Conservation (phyloP, 2,113 vertebrate species). For the Pygoscelis adeliae region DNA sequence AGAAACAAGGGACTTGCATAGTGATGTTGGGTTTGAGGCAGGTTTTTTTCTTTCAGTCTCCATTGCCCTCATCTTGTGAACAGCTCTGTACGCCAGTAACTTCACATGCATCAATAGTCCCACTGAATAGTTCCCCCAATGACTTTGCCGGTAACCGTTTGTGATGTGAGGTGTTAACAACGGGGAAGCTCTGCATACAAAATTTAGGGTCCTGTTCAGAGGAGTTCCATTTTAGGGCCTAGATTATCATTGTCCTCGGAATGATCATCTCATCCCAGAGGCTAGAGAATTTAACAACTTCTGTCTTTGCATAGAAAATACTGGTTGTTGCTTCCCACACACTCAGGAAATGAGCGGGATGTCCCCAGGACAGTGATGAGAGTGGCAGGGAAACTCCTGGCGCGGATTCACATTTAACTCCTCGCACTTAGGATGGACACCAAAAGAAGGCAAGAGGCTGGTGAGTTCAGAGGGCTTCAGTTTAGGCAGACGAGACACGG, state of each 20-base stretch:
- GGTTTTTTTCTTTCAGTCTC: background rate
- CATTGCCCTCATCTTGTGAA: background rate
- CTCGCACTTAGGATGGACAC: background rate
- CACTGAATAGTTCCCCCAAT: background rate
- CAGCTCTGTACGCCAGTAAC: background rate
- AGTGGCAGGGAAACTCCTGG: background rate
- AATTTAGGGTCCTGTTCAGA: background rate
- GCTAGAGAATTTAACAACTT: background rate
- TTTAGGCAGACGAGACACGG: background rate
- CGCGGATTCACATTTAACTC: background rate
- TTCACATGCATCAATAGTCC: background rate
- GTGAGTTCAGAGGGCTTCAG: background rate
- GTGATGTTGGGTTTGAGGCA: background rate
- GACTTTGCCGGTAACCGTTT: background rate
- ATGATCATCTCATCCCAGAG: background rate
- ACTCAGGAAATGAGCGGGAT: background rate
- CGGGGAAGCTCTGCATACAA: background rate
- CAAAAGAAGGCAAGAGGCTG: background rate
- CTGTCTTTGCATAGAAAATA: background rate
- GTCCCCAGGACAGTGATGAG: background rate
- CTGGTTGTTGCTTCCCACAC: fast-evolving
- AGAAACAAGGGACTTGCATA: background rate
- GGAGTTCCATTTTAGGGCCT: background rate
- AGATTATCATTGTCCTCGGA: background rate
- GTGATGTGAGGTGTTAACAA: background rate